phyloP scores from a whole-genome alignment of 2,797 vertebrate genomes.

The Sebastes wilsoni region DNA sequence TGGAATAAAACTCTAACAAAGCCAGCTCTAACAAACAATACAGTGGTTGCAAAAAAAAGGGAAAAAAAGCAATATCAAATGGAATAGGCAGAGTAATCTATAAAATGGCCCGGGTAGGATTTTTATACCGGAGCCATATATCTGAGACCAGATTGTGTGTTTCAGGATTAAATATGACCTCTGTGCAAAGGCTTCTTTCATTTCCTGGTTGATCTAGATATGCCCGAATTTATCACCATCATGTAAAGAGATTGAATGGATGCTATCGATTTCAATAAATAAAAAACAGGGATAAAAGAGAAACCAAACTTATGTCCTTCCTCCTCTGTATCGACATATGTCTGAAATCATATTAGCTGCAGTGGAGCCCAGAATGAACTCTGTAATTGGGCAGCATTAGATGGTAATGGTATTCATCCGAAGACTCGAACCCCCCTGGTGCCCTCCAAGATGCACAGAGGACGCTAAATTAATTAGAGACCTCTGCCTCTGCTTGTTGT shows the following conservation, averaged over 20 bases:
- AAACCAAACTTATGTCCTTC: neutral
- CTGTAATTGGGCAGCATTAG: slow-evolving; percentile 66
- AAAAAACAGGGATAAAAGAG: neutral
- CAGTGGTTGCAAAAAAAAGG: neutral
- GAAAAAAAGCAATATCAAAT: slow-evolving; percentile 27
- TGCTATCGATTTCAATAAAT: slow-evolving; percentile 43
- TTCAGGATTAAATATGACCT: slow-evolving; percentile 66
- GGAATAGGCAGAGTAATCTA: slow-evolving; percentile 53
- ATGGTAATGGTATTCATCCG: slow-evolving; percentile 70
- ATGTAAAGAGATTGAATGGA: slow-evolving; percentile 22
- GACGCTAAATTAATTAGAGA: slow-evolving; percentile 92
- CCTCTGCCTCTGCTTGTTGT: slow-evolving; percentile 81
- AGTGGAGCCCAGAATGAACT: slow-evolving; percentile 36
- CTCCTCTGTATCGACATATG: neutral
- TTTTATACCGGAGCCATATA: slow-evolving; percentile 48
- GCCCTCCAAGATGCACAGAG: slow-evolving; percentile 68
- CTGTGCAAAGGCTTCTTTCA: slow-evolving; percentile 32
- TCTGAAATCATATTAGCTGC: slow-evolving; percentile 46
- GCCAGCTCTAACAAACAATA: slow-evolving; percentile 37
- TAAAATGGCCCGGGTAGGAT: slow-evolving; percentile 47
- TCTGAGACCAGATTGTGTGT: slow-evolving; percentile 42
- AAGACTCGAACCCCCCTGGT: slow-evolving; percentile 43
- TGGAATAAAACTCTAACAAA: slow-evolving; percentile 28
- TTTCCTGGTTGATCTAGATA: slow-evolving; percentile 49
- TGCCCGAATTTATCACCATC: slow-evolving; percentile 42